Base-by-base conservation (phyloP, 2,888 invertebrate species). In the Cryptophagus acutangulus region DNA sequence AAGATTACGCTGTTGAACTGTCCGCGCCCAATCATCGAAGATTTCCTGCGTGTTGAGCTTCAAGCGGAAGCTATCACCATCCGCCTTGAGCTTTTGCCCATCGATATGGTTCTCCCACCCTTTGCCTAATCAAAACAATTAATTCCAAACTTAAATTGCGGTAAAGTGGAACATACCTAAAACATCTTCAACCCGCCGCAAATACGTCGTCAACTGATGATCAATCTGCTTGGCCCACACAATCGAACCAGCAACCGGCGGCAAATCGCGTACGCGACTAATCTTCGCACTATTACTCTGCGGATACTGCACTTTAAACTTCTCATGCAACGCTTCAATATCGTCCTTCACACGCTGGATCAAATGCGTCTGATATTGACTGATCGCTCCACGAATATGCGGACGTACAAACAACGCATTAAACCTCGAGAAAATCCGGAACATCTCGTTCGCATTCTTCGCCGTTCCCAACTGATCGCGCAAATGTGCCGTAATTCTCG, bases 361-460 rank as follows among this genome's bases (percentile, higher is more conserved):
- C 39, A 99, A 78, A 68, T 99, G 96, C 0, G 97, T 96, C 72
- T 99, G 99, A 71, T 99, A 99, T 71, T 99, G 99, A 30, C 97
- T 78, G 54, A 99, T 99, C 15, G 99, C 99, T 31, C 99, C 97
- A 38, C 96, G 82, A 65, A 99, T 99, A 71, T 99, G 97, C 2
- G 96, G 97, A 5, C 99, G 82, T 6, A 99, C 95, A 72, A 99
- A 99, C 36, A 99, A 75, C 0, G 97, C 97, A 71, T 99, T 99
- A 74, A 97, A 99, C 12, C 97, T 84, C 1, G 95, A 95, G 73
- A 91, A 91, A 59, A 99, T 99, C 40, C 95, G 80, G 74, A 99
- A 99, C 99, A 99, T 99, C 70, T 99, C 99, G 66, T 97, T 97
- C 13, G 99, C 99, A 73, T 97, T 97, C 72, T 95, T 95, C 0